Conservation (phyloP, 23 tunicate species). For the Ascidia mentula region DNA sequence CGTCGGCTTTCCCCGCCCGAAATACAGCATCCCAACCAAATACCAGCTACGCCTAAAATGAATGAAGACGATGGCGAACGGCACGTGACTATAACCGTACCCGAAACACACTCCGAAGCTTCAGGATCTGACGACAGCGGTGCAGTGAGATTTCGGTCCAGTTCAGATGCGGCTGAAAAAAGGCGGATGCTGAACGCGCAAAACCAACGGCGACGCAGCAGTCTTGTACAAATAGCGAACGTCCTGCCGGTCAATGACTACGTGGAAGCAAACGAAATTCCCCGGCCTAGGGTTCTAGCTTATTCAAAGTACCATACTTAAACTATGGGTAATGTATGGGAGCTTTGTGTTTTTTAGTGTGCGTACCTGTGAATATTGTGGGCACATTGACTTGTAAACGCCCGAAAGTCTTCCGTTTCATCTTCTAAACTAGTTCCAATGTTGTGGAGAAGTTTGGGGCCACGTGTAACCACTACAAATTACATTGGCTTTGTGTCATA, state of each 20-base stretch:
- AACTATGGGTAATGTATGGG: too few relatives aligned
- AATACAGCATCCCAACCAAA: neutral
- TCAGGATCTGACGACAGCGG: neutral
- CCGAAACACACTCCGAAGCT: neutral
- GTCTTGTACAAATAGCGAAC: neutral
- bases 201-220: neutral
- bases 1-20: neutral
- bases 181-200: constrained; percentile 8
- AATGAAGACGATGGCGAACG: neutral
- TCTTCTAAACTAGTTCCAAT: too few relatives aligned
- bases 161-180: neutral
- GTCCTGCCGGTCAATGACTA: neutral
- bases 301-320: neutral
- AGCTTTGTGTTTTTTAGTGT: too few relatives aligned
- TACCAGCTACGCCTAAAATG: neutral
- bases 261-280: neutral
- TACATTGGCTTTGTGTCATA: too few relatives aligned
- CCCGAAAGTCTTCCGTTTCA: too few relatives aligned
- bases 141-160: neutral
- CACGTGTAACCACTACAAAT: too few relatives aligned
- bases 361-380: too few relatives aligned
- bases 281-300: neutral
- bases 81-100: neutral
- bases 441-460: too few relatives aligned
- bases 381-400: too few relatives aligned